Conservation (phyloP, 2,888 invertebrate species). For the Eucera pruinosa region DNA sequence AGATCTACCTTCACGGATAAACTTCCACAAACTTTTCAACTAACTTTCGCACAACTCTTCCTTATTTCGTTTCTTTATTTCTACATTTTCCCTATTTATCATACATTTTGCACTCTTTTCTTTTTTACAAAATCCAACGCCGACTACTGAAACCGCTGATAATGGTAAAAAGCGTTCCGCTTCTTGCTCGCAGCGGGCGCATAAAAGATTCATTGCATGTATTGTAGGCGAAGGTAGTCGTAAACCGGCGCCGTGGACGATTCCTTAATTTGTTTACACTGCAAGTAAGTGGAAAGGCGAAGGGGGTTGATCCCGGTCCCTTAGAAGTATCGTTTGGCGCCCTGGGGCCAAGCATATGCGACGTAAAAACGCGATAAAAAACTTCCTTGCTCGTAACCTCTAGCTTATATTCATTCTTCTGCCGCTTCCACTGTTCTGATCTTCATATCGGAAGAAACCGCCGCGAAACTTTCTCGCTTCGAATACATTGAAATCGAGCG, state of each 20-base stretch:
- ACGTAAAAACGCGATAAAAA: conserved; percentile 83
- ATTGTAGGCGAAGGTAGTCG: conserved; percentile 69
- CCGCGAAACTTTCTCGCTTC: conserved; percentile 7
- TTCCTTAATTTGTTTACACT: conserved; percentile 84
- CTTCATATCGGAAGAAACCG: conserved; percentile 23
- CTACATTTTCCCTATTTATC: no score
- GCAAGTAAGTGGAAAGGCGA: conserved; percentile 68
- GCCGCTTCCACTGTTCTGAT: conserved; percentile 53
- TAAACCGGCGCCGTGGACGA: conserved; percentile 78
- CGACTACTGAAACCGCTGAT: background rate
- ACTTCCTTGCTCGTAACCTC: conserved; percentile 79
- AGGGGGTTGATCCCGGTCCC: conserved; percentile 56
- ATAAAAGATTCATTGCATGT: conserved; percentile 77
- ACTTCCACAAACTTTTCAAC: background rate
- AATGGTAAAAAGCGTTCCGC: background rate
- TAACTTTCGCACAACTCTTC: background rate
- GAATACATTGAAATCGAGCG: conserved; percentile 4
- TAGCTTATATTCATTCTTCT: conserved; percentile 69
- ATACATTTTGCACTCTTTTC: no score
- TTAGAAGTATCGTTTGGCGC: conserved; percentile 51
- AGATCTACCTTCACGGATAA: background rate
- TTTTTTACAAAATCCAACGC: conserved; percentile 3
- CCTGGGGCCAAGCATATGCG: conserved; percentile 72
- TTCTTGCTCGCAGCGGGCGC: conserved; percentile 56
- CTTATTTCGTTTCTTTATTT: no score